Conservation (phyloP, 2,113 vertebrate genomes). For the Zingel zingel region DNA sequence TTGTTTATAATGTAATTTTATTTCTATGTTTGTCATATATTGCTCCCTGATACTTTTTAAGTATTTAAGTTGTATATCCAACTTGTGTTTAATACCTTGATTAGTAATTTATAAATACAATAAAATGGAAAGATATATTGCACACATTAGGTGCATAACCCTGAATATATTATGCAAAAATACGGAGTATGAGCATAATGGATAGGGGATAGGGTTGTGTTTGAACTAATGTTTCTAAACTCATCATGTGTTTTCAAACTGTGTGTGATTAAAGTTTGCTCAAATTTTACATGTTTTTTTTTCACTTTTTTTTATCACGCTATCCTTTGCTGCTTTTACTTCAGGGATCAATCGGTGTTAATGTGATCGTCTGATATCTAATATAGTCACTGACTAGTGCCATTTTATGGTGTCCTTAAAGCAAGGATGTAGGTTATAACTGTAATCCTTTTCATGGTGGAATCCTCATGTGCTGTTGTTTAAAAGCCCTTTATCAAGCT, state of each 20-base stretch:
- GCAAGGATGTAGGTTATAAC: neutral
- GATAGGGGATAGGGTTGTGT: neutral
- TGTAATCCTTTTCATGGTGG: neutral
- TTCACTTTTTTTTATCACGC: neutral
- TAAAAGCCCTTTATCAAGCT: neutral
- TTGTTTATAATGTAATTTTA: neutral
- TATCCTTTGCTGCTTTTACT: neutral
- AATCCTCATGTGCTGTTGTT: neutral
- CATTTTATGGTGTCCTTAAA: neutral
- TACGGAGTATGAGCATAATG: neutral
- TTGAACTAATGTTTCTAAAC: neutral
- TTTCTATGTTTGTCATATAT: neutral
- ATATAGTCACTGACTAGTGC: neutral
- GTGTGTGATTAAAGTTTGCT: neutral
- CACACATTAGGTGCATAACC: neutral
- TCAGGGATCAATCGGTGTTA: neutral
- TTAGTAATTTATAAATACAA: neutral
- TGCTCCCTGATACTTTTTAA: neutral
- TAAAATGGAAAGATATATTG: neutral
- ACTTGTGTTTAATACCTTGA: neutral
- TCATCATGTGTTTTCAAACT: neutral
- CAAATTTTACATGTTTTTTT: neutral
- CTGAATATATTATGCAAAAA: neutral
- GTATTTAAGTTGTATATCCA: too few species aligned
- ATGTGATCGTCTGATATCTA: neutral